Base-by-base conservation (phyloP, 1,140 invertebrate genomes). In the Drosophila ambigua region DNA sequence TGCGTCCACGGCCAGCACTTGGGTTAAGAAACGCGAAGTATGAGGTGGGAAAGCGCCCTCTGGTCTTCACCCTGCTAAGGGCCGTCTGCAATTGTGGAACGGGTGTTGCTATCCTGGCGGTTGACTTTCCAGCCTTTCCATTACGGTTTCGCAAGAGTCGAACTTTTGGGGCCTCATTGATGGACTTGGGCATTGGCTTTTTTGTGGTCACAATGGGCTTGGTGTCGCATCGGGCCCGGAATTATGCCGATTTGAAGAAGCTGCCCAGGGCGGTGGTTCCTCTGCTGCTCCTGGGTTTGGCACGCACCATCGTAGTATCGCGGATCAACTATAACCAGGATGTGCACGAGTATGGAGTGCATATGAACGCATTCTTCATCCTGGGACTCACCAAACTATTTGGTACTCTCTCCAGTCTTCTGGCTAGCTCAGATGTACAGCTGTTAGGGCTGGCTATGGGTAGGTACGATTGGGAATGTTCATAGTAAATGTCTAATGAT, bases 321-420 rank as follows among this genome's bases (percentile, higher is more conserved):
- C 81, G 93, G 62, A 91, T 95, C 3, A 94, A 96, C 60, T 99
- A 99, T 92, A 96, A 97, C 58, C 95, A 96, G 84, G 96, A 98
- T 92, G 94, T 97, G 0, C 94, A 95, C 5, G 98, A 99, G 90
- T 99, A 99, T 93, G 98, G 98, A 3, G 93, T 96, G 5, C 98
- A 99, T 92, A 98, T 98, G 97, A 99, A 99, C 92, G 99, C 99
- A 91, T 99, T 99, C 90, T 95, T 98, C 62, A 99, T 97, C 1
- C 91, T 99, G 41, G 97, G 96, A 24, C 92, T 96, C 46, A 95
- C 97, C 5, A 98, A 97, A 93, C 88, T 98, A 1, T 82, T 96
- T 20, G 94, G 94, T 23, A 94, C 94, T 26, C 35, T 61, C 2
- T 52, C 62, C n/a, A 87, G 72, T 31, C 31, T 71, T 6, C 0